phyloP scores from a whole-genome alignment of 1,140 invertebrate genomes.

The Choristoneura fumiferana region DNA sequence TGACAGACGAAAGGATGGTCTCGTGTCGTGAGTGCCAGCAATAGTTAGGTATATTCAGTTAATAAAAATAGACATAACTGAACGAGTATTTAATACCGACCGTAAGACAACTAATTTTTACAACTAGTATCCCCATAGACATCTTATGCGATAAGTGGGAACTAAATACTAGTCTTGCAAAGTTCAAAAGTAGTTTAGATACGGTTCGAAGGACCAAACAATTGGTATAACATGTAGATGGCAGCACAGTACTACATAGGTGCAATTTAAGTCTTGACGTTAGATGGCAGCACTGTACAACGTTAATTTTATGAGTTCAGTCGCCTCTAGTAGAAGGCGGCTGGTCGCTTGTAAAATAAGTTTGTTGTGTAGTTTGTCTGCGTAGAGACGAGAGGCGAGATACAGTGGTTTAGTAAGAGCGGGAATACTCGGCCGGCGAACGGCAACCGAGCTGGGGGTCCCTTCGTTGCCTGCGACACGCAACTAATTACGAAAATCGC shows the following conservation, averaged over 20 bases:
- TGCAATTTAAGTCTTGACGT: not conserved
- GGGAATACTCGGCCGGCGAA: conserved; percentile 65
- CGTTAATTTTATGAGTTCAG: conserved; percentile 63
- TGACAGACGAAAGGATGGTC: no score
- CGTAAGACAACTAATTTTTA: no score
- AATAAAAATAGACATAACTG: no score
- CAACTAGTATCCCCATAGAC: no score
- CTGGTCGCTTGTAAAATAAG: conserved; percentile 43
- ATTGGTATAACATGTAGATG: not conserved
- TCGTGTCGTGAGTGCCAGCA: no score
- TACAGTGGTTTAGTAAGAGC: conserved; percentile 39
- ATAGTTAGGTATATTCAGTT: no score
- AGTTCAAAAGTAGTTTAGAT: no score
- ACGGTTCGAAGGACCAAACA: conserved; percentile 11
- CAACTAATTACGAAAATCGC: conserved; percentile 56
- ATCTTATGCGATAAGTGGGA: no score
- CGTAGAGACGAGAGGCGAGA: conserved; percentile 35
- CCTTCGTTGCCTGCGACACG: conserved; percentile 31
- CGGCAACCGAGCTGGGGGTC: conserved; percentile 67
- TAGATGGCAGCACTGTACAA: conserved; percentile 2
- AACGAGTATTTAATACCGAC: no score
- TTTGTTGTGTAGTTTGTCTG: conserved; percentile 46
- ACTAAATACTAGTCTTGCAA: no score
- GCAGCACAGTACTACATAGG: not conserved
- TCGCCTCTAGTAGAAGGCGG: conserved; percentile 47